Conservation (phyloP, 2,888 invertebrate species). For the Trissolcus brochymenae region DNA sequence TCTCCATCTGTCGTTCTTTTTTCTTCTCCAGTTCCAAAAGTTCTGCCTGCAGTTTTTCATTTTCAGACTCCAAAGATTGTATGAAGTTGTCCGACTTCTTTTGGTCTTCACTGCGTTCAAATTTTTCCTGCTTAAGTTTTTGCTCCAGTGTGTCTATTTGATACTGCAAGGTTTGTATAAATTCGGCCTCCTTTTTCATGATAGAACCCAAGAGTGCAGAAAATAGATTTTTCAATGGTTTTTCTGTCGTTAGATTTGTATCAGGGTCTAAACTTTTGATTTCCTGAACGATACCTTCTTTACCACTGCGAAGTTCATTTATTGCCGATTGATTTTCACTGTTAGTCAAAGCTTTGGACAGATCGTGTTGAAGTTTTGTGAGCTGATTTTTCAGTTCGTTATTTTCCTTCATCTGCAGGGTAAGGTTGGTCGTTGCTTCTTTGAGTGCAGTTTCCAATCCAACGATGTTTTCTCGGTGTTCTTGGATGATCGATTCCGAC, state of each 20-base stretch:
- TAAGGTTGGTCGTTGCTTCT: conserved; percentile 70
- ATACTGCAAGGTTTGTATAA: conserved; percentile 62
- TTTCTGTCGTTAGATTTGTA: conserved; percentile 49
- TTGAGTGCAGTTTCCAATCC: conserved; percentile 69
- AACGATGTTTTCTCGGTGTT: conserved; percentile 66
- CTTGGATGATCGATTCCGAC: no score
- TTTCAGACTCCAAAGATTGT: conserved; percentile 68
- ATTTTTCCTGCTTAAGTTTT: conserved; percentile 65
- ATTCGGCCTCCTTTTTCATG: conserved; percentile 68
- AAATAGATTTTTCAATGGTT: conserved; percentile 65
- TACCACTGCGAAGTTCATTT: conserved; percentile 29
- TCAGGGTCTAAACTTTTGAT: conserved; percentile 62
- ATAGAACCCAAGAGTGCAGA: conserved; percentile 65
- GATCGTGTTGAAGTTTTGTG: conserved; percentile 48
- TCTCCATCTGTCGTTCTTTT: conserved; percentile 53
- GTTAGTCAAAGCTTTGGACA: background rate
- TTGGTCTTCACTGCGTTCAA: conserved; percentile 65
- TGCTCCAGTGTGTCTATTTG: conserved; percentile 60
- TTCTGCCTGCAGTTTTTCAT: conserved; percentile 68
- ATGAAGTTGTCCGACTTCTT: conserved; percentile 65
- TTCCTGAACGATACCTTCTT: conserved; percentile 65
- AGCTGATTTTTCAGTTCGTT: conserved; percentile 57
- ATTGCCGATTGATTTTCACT: conserved; percentile 35
- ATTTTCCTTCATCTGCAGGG: conserved; percentile 73
- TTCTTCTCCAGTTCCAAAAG: conserved; percentile 62